phyloP scores from a whole-genome alignment of 2,113 vertebrate genomes.

The Heterotis niloticus region DNA sequence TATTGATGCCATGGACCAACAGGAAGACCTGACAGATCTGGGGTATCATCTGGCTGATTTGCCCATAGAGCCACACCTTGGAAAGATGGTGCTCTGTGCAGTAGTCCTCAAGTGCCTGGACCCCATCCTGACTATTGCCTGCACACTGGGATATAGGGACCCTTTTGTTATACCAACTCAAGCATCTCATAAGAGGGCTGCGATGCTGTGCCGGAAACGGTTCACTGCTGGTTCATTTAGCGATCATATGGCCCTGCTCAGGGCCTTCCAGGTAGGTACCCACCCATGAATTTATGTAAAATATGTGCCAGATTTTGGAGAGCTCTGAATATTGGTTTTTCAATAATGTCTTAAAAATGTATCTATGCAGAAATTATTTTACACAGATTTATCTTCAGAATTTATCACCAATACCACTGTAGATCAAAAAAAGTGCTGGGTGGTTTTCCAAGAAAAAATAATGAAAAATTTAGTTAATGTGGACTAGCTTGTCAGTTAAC shows the following conservation, averaged over 20 bases:
- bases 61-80: slow-evolving; percentile 88
- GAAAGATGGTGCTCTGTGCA: slow-evolving; percentile 92
- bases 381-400: no score
- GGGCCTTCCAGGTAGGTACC: slow-evolving; percentile 85
- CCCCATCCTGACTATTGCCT: slow-evolving; percentile 91
- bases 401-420: no score
- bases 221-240: slow-evolving; percentile 84
- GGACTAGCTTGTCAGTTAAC: no score
- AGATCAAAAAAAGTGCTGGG: no score
- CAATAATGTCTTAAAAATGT: no score
- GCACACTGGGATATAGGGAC: slow-evolving; percentile 83
- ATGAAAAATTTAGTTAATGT: no score
- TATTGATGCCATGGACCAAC: slow-evolving; percentile 88
- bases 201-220: slow-evolving; percentile 76
- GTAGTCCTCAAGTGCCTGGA: slow-evolving; percentile 91
- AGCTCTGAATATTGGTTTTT: no score
- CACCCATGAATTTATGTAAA: no score
- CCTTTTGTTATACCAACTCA: slow-evolving; percentile 83
- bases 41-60: slow-evolving; percentile 89
- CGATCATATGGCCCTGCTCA: slow-evolving; percentile 92
- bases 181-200: slow-evolving; percentile 79
- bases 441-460: no score
- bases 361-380: no score
- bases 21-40: slow-evolving; percentile 88
- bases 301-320: no score